Conservation (phyloP, 2,888 invertebrate genomes). For the Meloe dianella region DNA sequence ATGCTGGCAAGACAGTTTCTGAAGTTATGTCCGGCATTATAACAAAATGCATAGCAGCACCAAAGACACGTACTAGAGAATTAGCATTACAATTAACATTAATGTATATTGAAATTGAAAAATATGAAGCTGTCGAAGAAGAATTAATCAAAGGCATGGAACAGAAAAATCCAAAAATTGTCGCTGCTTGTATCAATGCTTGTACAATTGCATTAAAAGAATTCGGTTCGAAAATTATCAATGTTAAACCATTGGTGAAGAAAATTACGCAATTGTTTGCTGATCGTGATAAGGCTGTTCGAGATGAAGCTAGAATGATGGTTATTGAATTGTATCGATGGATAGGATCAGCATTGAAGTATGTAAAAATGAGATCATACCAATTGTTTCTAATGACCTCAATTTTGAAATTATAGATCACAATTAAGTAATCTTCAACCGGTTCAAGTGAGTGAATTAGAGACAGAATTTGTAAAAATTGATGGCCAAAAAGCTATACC, state of each 20-base stretch:
- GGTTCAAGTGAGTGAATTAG: slow-evolving; percentile 86
- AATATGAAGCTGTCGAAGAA: slow-evolving; percentile 86
- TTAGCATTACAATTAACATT: slow-evolving; percentile 86
- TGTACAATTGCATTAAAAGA: slow-evolving; percentile 80
- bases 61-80: slow-evolving; percentile 90
- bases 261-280: slow-evolving; percentile 83
- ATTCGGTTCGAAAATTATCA: slow-evolving; percentile 91
- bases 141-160: slow-evolving; percentile 93
- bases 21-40: slow-evolving; percentile 83
- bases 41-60: slow-evolving; percentile 90
- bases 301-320: slow-evolving; percentile 90
- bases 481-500: slow-evolving; percentile 71
- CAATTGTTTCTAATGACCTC: background rate
- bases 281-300: slow-evolving; percentile 88
- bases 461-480: slow-evolving; percentile 83
- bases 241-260: slow-evolving; percentile 87
- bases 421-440: slow-evolving; percentile 88
- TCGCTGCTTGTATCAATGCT: slow-evolving; percentile 80
- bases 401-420: slow-evolving; percentile 65
- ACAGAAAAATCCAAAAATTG: slow-evolving; percentile 95
- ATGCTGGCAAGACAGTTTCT: slow-evolving; percentile 85
- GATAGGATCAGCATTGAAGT: slow-evolving; percentile 57
- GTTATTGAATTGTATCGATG: slow-evolving; percentile 90
- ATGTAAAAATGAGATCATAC: slow-evolving; percentile 23
- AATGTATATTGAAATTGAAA: slow-evolving; percentile 96